These are phyloP conservation scores for Varecia variegata DNA, from an alignment of 2,797 vertebrate species.

Conservation along the genomic window DNA sequence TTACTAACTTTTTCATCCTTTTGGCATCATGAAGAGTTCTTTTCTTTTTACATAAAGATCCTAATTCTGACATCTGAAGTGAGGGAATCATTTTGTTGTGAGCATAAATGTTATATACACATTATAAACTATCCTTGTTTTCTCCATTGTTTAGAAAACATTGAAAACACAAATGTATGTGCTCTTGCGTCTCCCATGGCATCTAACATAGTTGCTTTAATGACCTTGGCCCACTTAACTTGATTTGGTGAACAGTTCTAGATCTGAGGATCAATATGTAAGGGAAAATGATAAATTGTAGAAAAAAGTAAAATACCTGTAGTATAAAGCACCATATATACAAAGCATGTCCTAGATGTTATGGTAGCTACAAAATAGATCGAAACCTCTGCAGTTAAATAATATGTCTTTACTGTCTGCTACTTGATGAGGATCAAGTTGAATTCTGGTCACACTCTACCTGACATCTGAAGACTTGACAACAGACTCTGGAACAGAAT, in stretches of 20 bases:
- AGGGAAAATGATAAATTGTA: not conserved
- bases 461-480: not conserved
- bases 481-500: not conserved
- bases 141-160: slow-evolving; percentile 24
- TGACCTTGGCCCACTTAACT: not conserved
- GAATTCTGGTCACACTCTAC: not conserved
- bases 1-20: slow-evolving; percentile 20
- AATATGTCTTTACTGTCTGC: not conserved
- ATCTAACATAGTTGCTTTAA: not conserved
- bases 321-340: not conserved
- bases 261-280: not conserved
- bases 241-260: not conserved
- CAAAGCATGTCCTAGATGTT: not conserved
- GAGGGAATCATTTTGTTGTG: not conserved
- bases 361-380: not conserved
- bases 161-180: not conserved
- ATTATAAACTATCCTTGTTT: not conserved
- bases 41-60: not conserved
- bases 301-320: not conserved
- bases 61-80: not conserved
- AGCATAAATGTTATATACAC: not conserved
- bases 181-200: not conserved
- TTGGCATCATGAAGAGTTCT: not conserved
- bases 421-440: not conserved
- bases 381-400: not conserved